Evolutionary conservation across 2,113 vertebrate genomes (phyloP), one percentile per base, ranked within the genome.

Genomic region (Hippocampus mohnikei): DNA sequence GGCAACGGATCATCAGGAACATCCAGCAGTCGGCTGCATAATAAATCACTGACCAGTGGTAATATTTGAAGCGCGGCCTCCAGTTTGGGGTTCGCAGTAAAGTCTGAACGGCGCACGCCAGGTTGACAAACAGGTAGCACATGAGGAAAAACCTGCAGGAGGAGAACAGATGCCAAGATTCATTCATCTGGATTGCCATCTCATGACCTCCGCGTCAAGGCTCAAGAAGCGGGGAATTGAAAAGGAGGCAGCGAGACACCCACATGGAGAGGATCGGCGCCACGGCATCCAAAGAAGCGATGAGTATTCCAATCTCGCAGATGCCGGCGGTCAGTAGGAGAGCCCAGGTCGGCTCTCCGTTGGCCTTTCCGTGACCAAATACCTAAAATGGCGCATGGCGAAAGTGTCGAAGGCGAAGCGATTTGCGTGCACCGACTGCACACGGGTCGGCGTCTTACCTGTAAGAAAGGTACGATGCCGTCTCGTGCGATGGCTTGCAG

Each of bases 241-340:
- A 20, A 59, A 7, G n/a, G 27, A 16, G 10, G 23, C 16, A 60
- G 52, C 56, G 33, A 67, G 29, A 41, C 71, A 89, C 96, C 91
- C 85, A 98, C 96, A 98, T 98, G 66, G 96, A 98, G 50, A 98
- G 94, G 87, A 98, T 98, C 0, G 97, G 97, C 42, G 97, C 96
- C 79, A 98, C 97, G 0, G 94, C 93, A 50, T 98, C 97, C 87
- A 98, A 86, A 0, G 97, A 98, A 53, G 97, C 97, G 12, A 98
- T 98, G 77, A 98, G 93, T 79, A 98, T 96, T 62, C 97, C 97
- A 0, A 92, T 98, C 85, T 98, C 97, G 76, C 97, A 98, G 87
- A 98, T 98, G 37, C 91, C 87, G 27, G 91, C 94, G 0, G 97
- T 98, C 80, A 98, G 91, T 37, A 98, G 90, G 84, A 98, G 87